Conservation (phyloP, 2,797 vertebrate genomes). For the Phoxinus dragarum region DNA sequence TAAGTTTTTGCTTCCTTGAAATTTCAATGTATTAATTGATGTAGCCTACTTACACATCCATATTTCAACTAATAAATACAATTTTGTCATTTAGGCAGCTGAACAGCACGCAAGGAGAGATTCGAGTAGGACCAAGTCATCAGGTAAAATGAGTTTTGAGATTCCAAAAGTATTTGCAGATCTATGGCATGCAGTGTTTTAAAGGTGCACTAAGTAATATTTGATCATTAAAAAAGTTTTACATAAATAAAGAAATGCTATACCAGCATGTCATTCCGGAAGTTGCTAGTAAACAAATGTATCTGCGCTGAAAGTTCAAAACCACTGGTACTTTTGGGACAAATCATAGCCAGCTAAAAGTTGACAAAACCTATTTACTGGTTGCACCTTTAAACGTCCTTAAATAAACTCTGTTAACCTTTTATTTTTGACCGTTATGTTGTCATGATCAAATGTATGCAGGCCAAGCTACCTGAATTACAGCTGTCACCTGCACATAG, state of each 20-base stretch:
- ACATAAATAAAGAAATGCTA: background rate
- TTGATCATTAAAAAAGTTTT: background rate
- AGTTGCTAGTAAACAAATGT: background rate
- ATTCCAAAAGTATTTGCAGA: background rate
- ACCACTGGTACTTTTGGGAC: background rate
- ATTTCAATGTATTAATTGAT: background rate
- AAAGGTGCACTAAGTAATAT: background rate
- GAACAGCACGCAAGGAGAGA: constrained; percentile 98
- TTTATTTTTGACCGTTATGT: background rate
- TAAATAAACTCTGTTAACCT: background rate
- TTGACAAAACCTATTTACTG: background rate
- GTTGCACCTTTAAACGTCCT: background rate
- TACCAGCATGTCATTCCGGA: background rate
- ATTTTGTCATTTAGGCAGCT: constrained; percentile 85
- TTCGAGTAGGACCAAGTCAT: constrained; percentile 97
- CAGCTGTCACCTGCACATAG: constrained; percentile 84
- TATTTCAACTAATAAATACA: background rate
- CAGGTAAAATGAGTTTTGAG: constrained; percentile 79
- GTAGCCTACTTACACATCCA: background rate
- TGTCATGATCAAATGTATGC: constrained; percentile 46
- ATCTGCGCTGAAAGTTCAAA: background rate
- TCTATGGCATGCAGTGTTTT: background rate
- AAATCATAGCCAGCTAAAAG: background rate
- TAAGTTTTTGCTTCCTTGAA: background rate
- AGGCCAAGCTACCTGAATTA: constrained; percentile 97